phyloP scores from a whole-genome alignment of 2,797 vertebrate genomes.

The Mormyrus hasselquistii region DNA sequence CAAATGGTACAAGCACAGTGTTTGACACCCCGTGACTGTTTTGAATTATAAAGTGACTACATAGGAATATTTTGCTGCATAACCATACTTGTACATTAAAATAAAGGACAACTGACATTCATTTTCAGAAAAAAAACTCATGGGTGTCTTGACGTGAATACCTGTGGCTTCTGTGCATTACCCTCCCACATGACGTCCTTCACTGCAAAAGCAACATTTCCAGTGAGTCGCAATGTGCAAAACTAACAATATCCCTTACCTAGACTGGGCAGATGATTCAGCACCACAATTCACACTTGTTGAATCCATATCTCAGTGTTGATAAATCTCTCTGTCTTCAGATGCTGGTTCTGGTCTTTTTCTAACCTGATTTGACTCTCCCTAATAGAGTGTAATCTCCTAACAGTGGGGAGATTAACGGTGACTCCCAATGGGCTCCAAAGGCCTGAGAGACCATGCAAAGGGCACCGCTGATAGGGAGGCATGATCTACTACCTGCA shows the following conservation, averaged over 20 bases:
- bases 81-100: neutral
- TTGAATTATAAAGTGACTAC: neutral
- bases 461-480: neutral
- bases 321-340: neutral
- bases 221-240: neutral
- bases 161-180: neutral
- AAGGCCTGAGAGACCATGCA: neutral
- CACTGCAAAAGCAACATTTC: neutral
- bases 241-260: neutral
- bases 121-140: neutral
- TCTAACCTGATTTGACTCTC: conserved; percentile 47
- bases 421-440: conserved; percentile 18
- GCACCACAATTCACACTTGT: neutral
- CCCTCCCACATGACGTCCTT: neutral
- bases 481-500: conserved; percentile 14
- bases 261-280: neutral
- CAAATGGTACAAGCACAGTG: neutral
- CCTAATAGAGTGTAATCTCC: conserved; percentile 53
- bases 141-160: neutral
- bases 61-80: neutral
- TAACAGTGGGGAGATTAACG: conserved; percentile 45
- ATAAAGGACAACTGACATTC: neutral
- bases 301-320: neutral
- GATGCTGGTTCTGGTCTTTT: conserved; percentile 40
- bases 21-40: neutral